Evolutionary conservation across 2,797 vertebrate genomes (phyloP).

Genomic region (Danio tinwini): DNA sequence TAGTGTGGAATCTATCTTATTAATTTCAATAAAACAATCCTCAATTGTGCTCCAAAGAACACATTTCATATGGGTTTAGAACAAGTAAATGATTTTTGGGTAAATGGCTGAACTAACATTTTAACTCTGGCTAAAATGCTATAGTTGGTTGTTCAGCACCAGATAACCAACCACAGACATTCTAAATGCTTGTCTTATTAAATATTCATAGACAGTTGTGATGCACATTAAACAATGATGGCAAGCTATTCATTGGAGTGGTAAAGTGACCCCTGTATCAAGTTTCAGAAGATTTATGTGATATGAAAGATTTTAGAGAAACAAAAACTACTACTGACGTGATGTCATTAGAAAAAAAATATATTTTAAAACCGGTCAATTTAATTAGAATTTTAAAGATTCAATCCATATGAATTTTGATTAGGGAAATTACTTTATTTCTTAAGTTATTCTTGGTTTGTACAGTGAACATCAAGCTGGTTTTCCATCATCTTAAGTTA

Average conservation of each 20-base stretch:
- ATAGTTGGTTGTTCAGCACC: neutral
- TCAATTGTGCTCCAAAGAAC: too few relatives aligned
- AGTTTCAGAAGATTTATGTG: neutral
- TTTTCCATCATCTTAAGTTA: too few relatives aligned
- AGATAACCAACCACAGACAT: neutral
- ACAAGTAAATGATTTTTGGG: too few relatives aligned
- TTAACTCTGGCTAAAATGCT: neutral
- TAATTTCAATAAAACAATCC: too few relatives aligned
- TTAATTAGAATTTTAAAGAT: too few relatives aligned
- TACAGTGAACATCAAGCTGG: neutral
- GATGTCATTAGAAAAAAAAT: neutral
- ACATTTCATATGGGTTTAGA: too few relatives aligned
- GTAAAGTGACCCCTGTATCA: neutral
- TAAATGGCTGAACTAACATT: too few relatives aligned
- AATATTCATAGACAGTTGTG: neutral
- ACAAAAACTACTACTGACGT: neutral
- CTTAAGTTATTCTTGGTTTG: neutral
- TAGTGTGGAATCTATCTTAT: too few relatives aligned
- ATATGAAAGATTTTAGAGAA: neutral
- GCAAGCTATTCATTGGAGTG: neutral
- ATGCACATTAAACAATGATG: neutral
- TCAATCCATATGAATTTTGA: too few relatives aligned
- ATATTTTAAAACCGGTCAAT: neutral
- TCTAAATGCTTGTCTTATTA: neutral
- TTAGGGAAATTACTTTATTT: neutral